Percentiles rank a stretch among this genome's conserved stretches.
These are phyloP conservation scores for Spodoptera littoralis DNA, from an alignment of 2,888 invertebrate species.

Conservation along the genomic window DNA sequence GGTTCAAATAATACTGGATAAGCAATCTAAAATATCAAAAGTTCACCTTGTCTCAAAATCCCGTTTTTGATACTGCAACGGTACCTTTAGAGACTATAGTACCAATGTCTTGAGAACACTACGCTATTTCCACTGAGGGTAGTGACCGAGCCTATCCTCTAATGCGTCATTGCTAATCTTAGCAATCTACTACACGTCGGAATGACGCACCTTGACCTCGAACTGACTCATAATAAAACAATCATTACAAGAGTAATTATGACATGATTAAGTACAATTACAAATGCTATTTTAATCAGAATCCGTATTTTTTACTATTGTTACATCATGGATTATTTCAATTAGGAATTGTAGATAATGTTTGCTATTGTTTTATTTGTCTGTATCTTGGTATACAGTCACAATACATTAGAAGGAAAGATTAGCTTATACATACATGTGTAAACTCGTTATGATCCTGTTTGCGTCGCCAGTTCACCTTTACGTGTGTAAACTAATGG, in stretches of 20 bases:
- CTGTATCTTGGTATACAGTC: not conserved
- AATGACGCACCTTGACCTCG: slow-evolving; percentile 74
- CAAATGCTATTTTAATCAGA: slow-evolving; percentile 21
- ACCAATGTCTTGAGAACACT: slow-evolving; percentile 1
- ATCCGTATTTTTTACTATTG: slow-evolving; percentile 29
- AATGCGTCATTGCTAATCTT: slow-evolving; percentile 82
- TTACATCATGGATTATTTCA: slow-evolving; percentile 18
- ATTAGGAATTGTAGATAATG: slow-evolving; percentile 6
- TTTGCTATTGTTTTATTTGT: slow-evolving; percentile 6
- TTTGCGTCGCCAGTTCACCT: slow-evolving; percentile 4
- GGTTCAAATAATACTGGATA: no score
- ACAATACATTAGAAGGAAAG: slow-evolving; percentile 6
- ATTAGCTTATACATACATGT: not conserved
- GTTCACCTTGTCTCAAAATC: no score
- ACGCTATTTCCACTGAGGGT: slow-evolving; percentile 58
- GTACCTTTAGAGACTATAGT: no score
- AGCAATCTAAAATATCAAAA: no score
- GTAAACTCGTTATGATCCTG: slow-evolving; percentile 28
- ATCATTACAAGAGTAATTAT: slow-evolving; percentile 61
- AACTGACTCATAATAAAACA: slow-evolving; percentile 68
- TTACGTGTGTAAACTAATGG: slow-evolving; percentile 13
- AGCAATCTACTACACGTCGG: slow-evolving; percentile 64
- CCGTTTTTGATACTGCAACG: no score
- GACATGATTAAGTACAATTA: slow-evolving; percentile 38
- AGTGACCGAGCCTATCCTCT: slow-evolving; percentile 68